Evolutionary conservation across 2,797 vertebrate species (phyloP).

Genomic region (Amphiprion clarkii): DNA sequence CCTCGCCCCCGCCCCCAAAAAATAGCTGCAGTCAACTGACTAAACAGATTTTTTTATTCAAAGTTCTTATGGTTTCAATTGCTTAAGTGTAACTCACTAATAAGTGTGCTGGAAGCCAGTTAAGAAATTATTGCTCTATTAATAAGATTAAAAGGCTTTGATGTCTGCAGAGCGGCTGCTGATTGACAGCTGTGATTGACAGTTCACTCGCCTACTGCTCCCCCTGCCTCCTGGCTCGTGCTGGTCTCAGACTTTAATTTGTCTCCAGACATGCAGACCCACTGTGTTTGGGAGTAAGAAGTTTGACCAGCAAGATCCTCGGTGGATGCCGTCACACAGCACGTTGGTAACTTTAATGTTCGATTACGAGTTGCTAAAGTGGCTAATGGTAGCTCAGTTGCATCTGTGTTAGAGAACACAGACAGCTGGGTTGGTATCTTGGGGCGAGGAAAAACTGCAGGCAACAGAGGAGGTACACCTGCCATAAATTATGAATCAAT

Average conservation of each 20-base stretch:
- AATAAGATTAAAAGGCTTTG: background rate
- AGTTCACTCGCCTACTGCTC: background rate
- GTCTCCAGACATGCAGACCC: too few species aligned
- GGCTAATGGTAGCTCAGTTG: background rate
- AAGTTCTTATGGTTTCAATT: background rate
- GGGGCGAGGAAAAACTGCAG: constrained; percentile 49
- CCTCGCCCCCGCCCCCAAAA: background rate
- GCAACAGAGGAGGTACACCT: constrained; percentile 23
- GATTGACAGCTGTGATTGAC: background rate
- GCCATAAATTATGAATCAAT: constrained; percentile 52
- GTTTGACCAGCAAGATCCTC: background rate
- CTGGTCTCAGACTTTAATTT: background rate
- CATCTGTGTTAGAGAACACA: constrained; percentile 10
- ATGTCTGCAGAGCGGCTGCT: background rate
- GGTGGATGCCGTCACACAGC: too few species aligned
- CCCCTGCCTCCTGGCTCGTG: background rate
- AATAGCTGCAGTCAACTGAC: background rate
- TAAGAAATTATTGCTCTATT: background rate
- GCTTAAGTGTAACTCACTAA: background rate
- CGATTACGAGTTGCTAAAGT: background rate
- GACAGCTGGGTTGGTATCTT: constrained; percentile 38
- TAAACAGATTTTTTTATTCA: too few species aligned
- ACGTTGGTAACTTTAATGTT: background rate
- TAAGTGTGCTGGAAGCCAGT: background rate
- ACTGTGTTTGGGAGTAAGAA: background rate